Percentiles rank a stretch among this genome's conserved stretches.
Conservation (phyloP, 2,888 invertebrate species). For the Hemithea aestivaria region DNA sequence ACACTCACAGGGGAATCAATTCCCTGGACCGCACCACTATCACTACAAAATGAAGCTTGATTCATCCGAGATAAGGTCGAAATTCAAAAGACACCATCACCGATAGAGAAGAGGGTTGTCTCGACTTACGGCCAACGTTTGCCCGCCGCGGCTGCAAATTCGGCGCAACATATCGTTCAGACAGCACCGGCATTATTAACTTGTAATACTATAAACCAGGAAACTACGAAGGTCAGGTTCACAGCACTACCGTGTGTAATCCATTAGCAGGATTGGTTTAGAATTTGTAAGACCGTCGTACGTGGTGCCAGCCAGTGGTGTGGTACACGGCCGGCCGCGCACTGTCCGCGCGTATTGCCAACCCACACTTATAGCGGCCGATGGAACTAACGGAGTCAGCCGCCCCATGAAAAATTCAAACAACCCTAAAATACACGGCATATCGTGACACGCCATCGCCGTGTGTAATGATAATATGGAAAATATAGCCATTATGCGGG, state of each 20-base stretch:
- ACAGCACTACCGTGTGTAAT: conserved; percentile 55
- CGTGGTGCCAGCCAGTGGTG: conserved; percentile 61
- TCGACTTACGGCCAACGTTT: conserved; percentile 64
- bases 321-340: conserved; percentile 67
- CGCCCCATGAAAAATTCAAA: conserved; percentile 63
- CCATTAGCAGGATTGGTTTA: conserved; percentile 46
- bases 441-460: conserved; percentile 44
- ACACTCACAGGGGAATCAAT: conserved; percentile 38
- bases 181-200: conserved; percentile 60
- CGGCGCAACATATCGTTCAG: conserved; percentile 58
- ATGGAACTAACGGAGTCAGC: conserved; percentile 50
- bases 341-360: conserved; percentile 61
- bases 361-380: conserved; percentile 62
- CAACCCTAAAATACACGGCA: conserved; percentile 54
- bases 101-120: conserved; percentile 46
- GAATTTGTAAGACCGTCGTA: conserved; percentile 34
- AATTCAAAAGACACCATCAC: conserved; percentile 33
- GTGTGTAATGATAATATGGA: conserved; percentile 47
- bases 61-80: conserved; percentile 33
- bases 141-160: conserved; percentile 54
- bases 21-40: conserved; percentile 28
- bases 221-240: conserved; percentile 50
- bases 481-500: conserved; percentile 32
- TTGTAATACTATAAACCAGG: conserved; percentile 31
- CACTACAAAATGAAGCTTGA: conserved; percentile 31